Evolutionary conservation across 1,140 invertebrate species (phyloP), one percentile per base, ranked within the genome.

Genomic region (Drosophila yakuba): DNA sequence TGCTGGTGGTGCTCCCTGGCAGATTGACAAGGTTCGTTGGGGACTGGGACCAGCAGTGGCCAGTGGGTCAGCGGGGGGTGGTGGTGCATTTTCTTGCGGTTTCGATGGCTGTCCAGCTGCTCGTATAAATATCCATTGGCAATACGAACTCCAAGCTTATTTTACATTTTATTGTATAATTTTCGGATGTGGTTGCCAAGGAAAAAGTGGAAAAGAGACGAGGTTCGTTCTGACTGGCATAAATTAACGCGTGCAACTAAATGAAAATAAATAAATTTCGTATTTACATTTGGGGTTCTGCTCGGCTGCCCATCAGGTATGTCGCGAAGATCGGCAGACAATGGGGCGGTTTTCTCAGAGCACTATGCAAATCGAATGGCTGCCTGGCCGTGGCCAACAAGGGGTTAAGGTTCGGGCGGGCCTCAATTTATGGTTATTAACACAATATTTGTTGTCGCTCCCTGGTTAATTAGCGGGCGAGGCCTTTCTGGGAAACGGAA

Each of bases 121-220:
- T 75, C 86, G 75, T 73, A 83, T 83, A 88, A 86, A 81, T 86
- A 74, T 50, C 68, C 78, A 85, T 61, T 58, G 28, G 43, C 80
- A 75, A 72, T 72, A 72, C 64, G 78, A 69, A 76, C 72, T 63
- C 47, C 72, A 69, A 76, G 83, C 52, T 88, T 75, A 86, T 76
- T 86, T 88, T 82, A 86, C 83, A 88, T 88, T 88, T 88, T 88
- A 88, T 89, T 88, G 83, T 88, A 88, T 88, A 88, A 88, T 88
- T 89, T 89, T 88, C 83, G 83, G 83, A 88, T 88, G 83, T 88
- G 83, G 83, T 88, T 89, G 64, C 50, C 45, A 58, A 44, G 44
- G 59, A 50, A 14, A 5, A 39, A 10, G 52, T 43, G 52, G 43
- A 32, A 50, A 32, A 39, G 47, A 39, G 48, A 59, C 52, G 15